Conservation (phyloP, 2,888 invertebrate genomes). For the Chalcosyrphus nemorum region DNA sequence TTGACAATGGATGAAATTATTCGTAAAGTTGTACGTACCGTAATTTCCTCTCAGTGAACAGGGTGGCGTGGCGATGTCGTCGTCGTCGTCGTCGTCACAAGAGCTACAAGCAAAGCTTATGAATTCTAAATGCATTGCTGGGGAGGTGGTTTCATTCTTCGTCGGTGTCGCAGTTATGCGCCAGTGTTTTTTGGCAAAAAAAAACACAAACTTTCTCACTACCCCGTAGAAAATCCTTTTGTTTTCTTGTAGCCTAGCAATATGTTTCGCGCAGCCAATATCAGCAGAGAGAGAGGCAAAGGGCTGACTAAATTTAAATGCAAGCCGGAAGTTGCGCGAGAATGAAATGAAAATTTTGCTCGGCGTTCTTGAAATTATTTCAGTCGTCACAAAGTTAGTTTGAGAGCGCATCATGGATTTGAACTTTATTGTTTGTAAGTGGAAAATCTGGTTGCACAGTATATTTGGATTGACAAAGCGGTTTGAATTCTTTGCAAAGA, state of each 20-base stretch:
- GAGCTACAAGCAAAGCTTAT: slow-evolving; percentile 42
- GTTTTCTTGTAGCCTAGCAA: slow-evolving; percentile 21
- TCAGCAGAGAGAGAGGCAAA: neutral
- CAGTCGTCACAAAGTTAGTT: slow-evolving; percentile 39
- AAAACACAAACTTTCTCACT: slow-evolving; percentile 28
- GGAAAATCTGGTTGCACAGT: slow-evolving; percentile 15
- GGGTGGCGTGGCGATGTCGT: too few relatives aligned
- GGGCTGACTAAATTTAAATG: slow-evolving; percentile 40
- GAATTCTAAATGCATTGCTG: slow-evolving; percentile 52
- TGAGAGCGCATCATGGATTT: slow-evolving; percentile 24
- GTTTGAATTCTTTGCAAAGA: neutral
- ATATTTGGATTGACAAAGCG: slow-evolving; percentile 14
- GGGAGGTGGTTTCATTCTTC: slow-evolving; percentile 36
- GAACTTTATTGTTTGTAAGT: slow-evolving; percentile 31
- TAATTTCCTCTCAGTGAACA: slow-evolving; percentile 27
- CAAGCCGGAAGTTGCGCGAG: slow-evolving; percentile 20
- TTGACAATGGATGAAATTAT: slow-evolving; percentile 69
- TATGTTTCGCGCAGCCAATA: neutral
- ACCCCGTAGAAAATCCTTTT: slow-evolving; percentile 21
- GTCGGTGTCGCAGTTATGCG: slow-evolving; percentile 35
- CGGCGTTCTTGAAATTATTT: slow-evolving; percentile 37
- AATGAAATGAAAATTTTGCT: slow-evolving; percentile 23
- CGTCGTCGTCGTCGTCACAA: neutral
- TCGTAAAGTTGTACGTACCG: slow-evolving; percentile 59
- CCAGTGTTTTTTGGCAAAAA: slow-evolving; percentile 27